These are phyloP conservation scores for Atherix ibis DNA, from an alignment of 2,888 invertebrate species.

Conservation along the genomic window DNA sequence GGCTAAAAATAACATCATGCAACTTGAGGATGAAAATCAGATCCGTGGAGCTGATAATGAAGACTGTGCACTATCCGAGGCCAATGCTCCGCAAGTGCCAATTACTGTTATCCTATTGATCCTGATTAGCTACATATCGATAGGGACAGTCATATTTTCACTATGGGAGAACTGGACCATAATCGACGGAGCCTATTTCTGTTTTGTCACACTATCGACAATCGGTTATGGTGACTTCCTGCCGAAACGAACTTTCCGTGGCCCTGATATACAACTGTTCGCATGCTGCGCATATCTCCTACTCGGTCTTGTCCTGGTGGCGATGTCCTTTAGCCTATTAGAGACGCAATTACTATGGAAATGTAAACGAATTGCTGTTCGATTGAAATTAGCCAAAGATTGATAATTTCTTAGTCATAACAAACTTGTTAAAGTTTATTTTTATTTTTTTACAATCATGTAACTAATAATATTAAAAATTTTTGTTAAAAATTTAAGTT, in stretches of 20 bases:
- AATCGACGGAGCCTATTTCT: slow-evolving; percentile 69
- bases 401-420: slow-evolving; percentile 25
- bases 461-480: no score
- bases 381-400: slow-evolving; percentile 48
- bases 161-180: slow-evolving; percentile 70
- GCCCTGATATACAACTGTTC: slow-evolving; percentile 46
- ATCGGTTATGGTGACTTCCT: slow-evolving; percentile 68
- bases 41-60: slow-evolving; percentile 11
- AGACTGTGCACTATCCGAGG: slow-evolving; percentile 3
- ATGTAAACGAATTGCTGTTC: slow-evolving; percentile 54
- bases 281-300: slow-evolving; percentile 67
- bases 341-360: slow-evolving; percentile 64
- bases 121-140: slow-evolving; percentile 54
- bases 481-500: no score
- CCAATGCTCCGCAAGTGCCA: slow-evolving; percentile 35
- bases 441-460: no score
- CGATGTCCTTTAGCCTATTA: slow-evolving; percentile 70
- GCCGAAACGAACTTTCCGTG: slow-evolving; percentile 36
- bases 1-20: slow-evolving; percentile 7
- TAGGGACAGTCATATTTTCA: slow-evolving; percentile 62
- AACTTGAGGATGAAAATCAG: slow-evolving; percentile 7
- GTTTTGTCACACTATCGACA: slow-evolving; percentile 69
- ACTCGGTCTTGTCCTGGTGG: slow-evolving; percentile 62
- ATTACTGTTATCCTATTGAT: slow-evolving; percentile 47
- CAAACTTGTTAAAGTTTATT: no score